Percentiles rank a stretch among this genome's conserved stretches.
Conservation (phyloP, 2,888 invertebrate species). For the Pyrochroa serraticornis region DNA sequence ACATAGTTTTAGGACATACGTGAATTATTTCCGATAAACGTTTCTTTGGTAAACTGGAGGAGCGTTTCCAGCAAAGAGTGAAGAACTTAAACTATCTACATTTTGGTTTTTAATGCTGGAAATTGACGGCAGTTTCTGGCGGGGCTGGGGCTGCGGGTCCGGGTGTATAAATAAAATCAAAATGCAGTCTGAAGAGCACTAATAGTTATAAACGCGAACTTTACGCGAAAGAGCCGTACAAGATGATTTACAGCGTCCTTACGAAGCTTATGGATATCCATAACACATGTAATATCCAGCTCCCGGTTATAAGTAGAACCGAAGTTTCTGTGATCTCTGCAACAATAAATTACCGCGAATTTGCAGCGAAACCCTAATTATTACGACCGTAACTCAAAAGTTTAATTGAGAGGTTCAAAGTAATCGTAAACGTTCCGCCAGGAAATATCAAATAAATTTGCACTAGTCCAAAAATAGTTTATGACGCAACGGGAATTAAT, state of each 20-base stretch:
- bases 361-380: constrained; percentile 50
- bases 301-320: constrained; percentile 40
- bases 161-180: neutral
- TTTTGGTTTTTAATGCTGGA: no score
- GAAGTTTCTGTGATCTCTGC: constrained; percentile 51
- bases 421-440: constrained; percentile 47
- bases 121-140: no score
- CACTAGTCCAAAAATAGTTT: constrained; percentile 24
- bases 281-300: constrained; percentile 38
- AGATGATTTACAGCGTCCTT: neutral
- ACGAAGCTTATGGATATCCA: neutral
- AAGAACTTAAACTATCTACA: no score
- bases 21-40: no score
- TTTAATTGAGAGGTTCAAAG: constrained; percentile 50
- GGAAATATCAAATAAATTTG: constrained; percentile 29
- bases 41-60: no score
- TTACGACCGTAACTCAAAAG: constrained; percentile 51
- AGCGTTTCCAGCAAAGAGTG: no score
- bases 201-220: constrained; percentile 9
- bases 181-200: constrained; percentile 1
- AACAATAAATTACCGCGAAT: constrained; percentile 48
- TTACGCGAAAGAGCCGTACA: neutral
- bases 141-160: neutral
- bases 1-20: no score
- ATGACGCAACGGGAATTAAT: constrained; percentile 28